Evolutionary conservation across 2,888 invertebrate species (phyloP), one percentile per base, ranked within the genome.

Genomic region (Brachylomia viminalis): DNA sequence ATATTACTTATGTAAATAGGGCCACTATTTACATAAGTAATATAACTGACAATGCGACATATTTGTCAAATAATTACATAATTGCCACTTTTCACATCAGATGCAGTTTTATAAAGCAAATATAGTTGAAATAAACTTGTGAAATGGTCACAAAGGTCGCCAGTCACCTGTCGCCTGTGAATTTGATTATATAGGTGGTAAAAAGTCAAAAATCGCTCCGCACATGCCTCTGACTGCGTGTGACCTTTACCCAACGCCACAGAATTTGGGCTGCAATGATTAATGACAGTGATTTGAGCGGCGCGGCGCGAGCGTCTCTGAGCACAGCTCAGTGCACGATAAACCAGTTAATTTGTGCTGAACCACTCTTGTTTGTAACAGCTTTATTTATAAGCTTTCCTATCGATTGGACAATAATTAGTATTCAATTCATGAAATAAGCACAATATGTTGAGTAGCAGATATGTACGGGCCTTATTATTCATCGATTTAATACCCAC

Each of bases 191-290:
- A 8, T 15, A 23, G 15, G 30, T 30, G 66, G 15, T 23, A 30
- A 33, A 49, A 15, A 42, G 10, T 1, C 42, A 7, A 42, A 65
- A 76, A 38, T 56, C 83, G 70, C 79, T 76, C 27, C 75, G 72
- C 87, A 86, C 59, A 64, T 83, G 30, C 13, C 69, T 84, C 77
- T 47, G 30, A 42, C 75, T 67, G 30, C 17, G 27, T 17, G 30
- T 86, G 87, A 89, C 89, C 88, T 90, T 86, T 88, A 74, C 38
- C 69, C 73, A 79, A 77, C 76, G 77, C 56, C 71, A 77, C 68
- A 86, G 79, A 87, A 91, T 91, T 90, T 86, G 87, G 91, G 88
- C 88, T 90, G 82, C 33, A 80, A 86, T 90, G 89, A 92, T 92
- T 91, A 90, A 92, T 91, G 85, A 83, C 83, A 76, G 76, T 83